Base-by-base conservation (phyloP, 1,140 invertebrate species). In the Drosophila sp. region DNA sequence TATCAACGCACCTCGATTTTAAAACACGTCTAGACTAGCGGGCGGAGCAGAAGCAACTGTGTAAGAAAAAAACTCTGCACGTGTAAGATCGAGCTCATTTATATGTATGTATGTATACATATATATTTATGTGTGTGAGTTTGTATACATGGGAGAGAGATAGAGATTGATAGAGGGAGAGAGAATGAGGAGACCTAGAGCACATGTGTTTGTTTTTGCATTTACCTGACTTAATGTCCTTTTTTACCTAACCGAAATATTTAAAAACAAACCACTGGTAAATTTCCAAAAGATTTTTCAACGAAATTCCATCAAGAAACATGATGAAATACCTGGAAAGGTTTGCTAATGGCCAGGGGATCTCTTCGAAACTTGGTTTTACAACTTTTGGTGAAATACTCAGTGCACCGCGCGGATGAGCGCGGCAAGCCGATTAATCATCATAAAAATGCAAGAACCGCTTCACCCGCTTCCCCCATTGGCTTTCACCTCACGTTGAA, bases 1-100 rank as follows among this genome's bases (percentile, higher is more conserved):
- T 84, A 85, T 85, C 79, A 85, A 82, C 83, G 75, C 79, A 82
- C 82, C 71, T 86, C 71, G 76, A 60, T 73, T 83, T 55, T n/a
- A n/a, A 65, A 84, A 76, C 74, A 78, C 80, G 84, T 87, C 80
- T 89, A 77, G 84, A 89, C 84, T 71, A 68, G 80, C 84, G 70
- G 84, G 84, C 76, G 83, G 70, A 70, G 74, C 70, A 68, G 77
- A 89, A 67, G 65, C 54, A 66, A 78, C 66, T 78, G 76, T 67
- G 61, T 33, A 29, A 38, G 38, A 44, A 44, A 35, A 44, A 27
- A 61, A 40, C 60, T 29, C 60, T 40, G 60, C 60, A 62, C 60
- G 41, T 62, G 38, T 62, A 29, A 35, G 41, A 62, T 62, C 38
- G 11, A 25, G 29, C 10, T 44, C 60, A 25, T 8, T 0, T 4